A percentile compares a stretch with the other conserved stretches of the same genome.
Conservation (phyloP, 2,113 vertebrate species). For the Tylochromis polylepis region DNA sequence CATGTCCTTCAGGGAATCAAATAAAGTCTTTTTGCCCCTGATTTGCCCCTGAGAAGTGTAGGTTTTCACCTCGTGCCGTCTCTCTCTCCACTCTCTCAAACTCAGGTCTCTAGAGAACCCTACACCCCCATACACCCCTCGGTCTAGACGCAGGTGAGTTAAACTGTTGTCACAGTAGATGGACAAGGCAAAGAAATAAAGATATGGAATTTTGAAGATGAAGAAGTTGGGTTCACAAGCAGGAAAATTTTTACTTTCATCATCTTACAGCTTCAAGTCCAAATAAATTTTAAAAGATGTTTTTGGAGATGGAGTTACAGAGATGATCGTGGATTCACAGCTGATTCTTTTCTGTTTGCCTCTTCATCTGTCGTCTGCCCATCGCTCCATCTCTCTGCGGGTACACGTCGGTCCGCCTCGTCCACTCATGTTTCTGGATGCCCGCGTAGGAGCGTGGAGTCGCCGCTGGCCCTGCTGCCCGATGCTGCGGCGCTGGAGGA, state of each 20-base stretch:
- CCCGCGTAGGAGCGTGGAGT: conserved; percentile 80
- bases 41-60: not conserved
- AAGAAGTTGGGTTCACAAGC: not conserved
- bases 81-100: conserved; percentile 29
- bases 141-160: conserved; percentile 84
- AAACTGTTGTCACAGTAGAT: not conserved
- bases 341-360: not conserved
- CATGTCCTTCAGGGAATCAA: not conserved
- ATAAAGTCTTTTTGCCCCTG: not conserved
- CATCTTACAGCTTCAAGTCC: not conserved
- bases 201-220: not conserved
- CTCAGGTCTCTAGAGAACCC: conserved; percentile 90
- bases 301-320: not conserved
- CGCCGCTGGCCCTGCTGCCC: conserved; percentile 73
- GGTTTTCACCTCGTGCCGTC: conserved; percentile 14
- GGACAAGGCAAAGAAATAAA: not conserved
- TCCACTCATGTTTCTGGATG: not conserved
- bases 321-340: rapidly evolving
- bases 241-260: rapidly evolving
- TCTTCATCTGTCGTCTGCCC: rapidly evolving
- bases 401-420: not conserved
- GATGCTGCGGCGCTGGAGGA: conserved; percentile 83
- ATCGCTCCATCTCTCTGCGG: not conserved
- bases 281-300: not conserved
- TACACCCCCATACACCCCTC: conserved; percentile 90